Conservation (phyloP, 2,113 vertebrate species). For the Psophia crepitans region DNA sequence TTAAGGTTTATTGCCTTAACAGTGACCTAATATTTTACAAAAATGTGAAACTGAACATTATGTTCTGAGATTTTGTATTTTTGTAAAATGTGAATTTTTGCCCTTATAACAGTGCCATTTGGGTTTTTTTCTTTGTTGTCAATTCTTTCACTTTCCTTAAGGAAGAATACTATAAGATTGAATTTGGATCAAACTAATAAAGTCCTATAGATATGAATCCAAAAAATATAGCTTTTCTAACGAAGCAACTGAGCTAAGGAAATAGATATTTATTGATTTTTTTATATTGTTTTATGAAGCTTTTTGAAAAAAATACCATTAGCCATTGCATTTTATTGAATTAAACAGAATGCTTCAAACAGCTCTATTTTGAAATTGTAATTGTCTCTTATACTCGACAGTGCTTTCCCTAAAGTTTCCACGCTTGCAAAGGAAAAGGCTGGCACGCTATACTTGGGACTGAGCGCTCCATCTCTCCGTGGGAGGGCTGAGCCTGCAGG, state of each 20-base stretch:
- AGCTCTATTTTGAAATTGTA: background rate
- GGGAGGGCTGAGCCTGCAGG: background rate
- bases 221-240: background rate
- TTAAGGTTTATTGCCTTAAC: background rate
- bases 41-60: background rate
- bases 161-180: background rate
- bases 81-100: background rate
- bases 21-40: background rate
- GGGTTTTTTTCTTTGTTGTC: background rate
- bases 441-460: background rate
- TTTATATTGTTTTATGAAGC: background rate
- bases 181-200: background rate
- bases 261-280: constrained; percentile 32
- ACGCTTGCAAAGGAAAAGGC: background rate
- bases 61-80: background rate
- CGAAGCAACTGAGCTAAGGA: background rate
- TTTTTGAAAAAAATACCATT: background rate
- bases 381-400: fast-evolving
- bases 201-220: background rate
- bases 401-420: background rate
- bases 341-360: background rate
- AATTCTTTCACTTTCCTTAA: background rate
- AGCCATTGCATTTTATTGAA: background rate
- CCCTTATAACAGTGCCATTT: background rate
- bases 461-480: background rate